These are phyloP conservation scores for Silurus lanzhouensis DNA, from an alignment of 2,797 vertebrate species.

Conservation along the genomic window DNA sequence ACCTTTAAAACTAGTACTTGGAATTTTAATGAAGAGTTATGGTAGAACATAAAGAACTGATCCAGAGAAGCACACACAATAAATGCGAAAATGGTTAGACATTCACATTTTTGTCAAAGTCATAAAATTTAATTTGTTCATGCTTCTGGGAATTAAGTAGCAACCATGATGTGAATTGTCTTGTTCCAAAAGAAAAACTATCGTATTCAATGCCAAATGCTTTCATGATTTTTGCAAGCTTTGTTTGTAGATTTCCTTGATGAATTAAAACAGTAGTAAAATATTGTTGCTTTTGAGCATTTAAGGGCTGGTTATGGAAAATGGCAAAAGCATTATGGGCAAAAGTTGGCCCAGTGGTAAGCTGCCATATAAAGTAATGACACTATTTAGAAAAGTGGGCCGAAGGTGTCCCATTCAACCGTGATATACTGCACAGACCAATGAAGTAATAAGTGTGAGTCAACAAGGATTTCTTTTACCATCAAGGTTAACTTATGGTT, in stretches of 20 bases:
- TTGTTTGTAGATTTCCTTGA: constrained; percentile 39
- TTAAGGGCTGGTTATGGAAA: background rate
- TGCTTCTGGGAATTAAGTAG: constrained; percentile 52
- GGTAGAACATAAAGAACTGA: constrained; percentile 13
- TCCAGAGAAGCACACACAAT: constrained; percentile 15
- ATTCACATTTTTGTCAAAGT: constrained; percentile 28
- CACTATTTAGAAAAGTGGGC: background rate
- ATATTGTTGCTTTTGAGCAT: background rate
- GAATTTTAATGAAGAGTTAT: constrained; percentile 27
- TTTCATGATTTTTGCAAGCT: constrained; percentile 48
- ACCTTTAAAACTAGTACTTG: constrained; percentile 23
- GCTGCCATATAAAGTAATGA: background rate
- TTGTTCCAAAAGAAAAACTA: constrained; percentile 36
- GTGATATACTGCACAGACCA: background rate
- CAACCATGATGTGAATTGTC: constrained; percentile 43
- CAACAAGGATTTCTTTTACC: background rate
- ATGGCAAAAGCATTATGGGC: background rate
- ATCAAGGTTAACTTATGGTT: background rate
- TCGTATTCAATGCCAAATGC: constrained; percentile 31
- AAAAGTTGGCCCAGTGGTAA: background rate
- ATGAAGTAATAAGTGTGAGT: background rate
- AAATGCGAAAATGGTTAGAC: constrained; percentile 29
- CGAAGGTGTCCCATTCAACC: background rate
- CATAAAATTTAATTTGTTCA: constrained; percentile 40
- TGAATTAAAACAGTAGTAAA: constrained; percentile 42